Conservation (phyloP, 2,888 invertebrate species). For the Euzophera pinguis region DNA sequence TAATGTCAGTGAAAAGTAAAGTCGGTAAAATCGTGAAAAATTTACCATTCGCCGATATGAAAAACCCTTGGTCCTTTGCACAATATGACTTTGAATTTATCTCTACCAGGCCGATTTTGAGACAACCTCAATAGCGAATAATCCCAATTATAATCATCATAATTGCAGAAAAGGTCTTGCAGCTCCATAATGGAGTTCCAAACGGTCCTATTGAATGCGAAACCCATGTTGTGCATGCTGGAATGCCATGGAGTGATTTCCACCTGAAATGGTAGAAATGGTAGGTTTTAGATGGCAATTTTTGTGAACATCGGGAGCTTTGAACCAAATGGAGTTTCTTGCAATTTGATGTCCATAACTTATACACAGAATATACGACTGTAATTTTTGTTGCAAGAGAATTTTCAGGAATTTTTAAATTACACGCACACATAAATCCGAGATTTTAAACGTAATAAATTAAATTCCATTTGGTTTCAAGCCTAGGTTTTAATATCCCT, state of each 20-base stretch:
- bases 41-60: slow-evolving; percentile 99
- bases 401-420: too few species aligned
- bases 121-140: slow-evolving; percentile 97
- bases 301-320: not conserved
- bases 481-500: too few species aligned
- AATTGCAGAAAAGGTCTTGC: slow-evolving; percentile 93
- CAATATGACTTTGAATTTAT: slow-evolving; percentile 91
- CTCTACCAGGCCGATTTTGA: slow-evolving; percentile 86
- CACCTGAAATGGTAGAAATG: slow-evolving; percentile 79
- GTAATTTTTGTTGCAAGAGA: too few species aligned
- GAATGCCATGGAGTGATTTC: slow-evolving; percentile 97
- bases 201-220: slow-evolving; percentile 93
- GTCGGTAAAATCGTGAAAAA: not conserved
- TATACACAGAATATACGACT: too few species aligned
- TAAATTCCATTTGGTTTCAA: too few species aligned
- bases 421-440: too few species aligned
- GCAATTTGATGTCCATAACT: too few species aligned
- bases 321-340: too few species aligned
- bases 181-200: slow-evolving; percentile 92
- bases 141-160: slow-evolving; percentile 99
- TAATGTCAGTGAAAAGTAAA: too few species aligned
- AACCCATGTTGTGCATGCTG: slow-evolving; percentile 99
- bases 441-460: too few species aligned
- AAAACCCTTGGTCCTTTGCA: slow-evolving; percentile 96
- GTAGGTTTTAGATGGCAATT: not conserved